Conservation (phyloP, 2,888 invertebrate genomes). For the Pyrgus malvae region DNA sequence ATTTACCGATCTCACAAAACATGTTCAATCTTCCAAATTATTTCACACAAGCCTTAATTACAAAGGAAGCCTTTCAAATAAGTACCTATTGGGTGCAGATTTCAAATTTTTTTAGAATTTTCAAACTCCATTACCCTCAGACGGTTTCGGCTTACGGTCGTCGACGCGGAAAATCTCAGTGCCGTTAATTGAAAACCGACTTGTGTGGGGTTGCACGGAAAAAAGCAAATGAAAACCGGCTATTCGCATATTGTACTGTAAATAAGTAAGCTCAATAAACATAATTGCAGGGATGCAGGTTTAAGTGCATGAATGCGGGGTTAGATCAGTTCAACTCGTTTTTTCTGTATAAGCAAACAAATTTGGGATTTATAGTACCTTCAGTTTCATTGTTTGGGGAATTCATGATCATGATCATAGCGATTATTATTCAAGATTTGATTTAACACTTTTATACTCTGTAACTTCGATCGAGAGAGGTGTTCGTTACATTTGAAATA, state of each 20-base stretch:
- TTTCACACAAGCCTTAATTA: no score
- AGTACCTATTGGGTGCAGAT: slow-evolving; percentile 9
- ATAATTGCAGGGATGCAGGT: background rate
- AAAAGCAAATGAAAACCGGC: slow-evolving; percentile 10
- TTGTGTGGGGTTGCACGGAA: slow-evolving; percentile 15
- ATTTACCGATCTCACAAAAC: no score
- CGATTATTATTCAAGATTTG: no score
- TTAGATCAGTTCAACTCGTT: no score
- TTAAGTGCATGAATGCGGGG: background rate
- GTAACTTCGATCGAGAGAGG: no score
- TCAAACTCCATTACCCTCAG: slow-evolving; percentile 50
- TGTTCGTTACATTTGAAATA: no score
- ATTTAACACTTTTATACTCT: no score
- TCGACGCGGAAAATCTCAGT: slow-evolving; percentile 59
- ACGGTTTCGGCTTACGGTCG: slow-evolving; percentile 45
- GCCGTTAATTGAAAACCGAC: slow-evolving; percentile 61
- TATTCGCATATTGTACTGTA: slow-evolving; percentile 13
- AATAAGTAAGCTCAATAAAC: slow-evolving; percentile 6
- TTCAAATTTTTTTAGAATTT: slow-evolving; percentile 36
- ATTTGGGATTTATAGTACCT: no score
- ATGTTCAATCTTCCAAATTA: no score
- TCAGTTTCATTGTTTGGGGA: no score
- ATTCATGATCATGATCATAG: no score
- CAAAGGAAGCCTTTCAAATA: slow-evolving; percentile 12
- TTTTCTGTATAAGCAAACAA: no score